Evolutionary conservation across 2,888 invertebrate species (phyloP).

Genomic region (Meloe dianella): DNA sequence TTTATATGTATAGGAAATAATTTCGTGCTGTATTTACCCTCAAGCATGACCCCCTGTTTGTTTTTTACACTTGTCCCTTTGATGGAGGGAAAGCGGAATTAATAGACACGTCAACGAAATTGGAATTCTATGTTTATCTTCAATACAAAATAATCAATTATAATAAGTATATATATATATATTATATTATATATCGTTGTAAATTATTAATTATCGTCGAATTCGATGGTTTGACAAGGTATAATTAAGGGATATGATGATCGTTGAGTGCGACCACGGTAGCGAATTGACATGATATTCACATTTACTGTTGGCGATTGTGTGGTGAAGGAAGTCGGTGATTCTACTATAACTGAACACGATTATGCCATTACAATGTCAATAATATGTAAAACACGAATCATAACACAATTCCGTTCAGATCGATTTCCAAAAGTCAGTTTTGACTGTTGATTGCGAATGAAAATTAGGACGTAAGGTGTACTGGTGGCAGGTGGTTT

Average conservation of each 20-base stretch:
- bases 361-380: constrained; percentile 49
- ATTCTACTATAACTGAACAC: constrained; percentile 42
- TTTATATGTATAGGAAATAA: constrained; percentile 61
- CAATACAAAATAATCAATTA: constrained; percentile 20
- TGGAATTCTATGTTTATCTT: constrained; percentile 47
- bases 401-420: constrained; percentile 50
- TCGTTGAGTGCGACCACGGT: constrained; percentile 17
- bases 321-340: constrained; percentile 43
- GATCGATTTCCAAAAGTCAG: too few relatives aligned
- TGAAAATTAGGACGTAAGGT: constrained; percentile 35
- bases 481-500: neutral
- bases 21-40: constrained; percentile 57
- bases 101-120: constrained; percentile 47
- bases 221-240: neutral
- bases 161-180: neutral
- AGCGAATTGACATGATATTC: constrained; percentile 49
- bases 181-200: neutral
- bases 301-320: constrained; percentile 50
- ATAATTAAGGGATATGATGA: neutral
- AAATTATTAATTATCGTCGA: constrained; percentile 1
- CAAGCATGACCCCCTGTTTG: constrained; percentile 57
- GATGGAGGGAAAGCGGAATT: constrained; percentile 49
- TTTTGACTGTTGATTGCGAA: neutral
- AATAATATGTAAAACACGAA: constrained; percentile 50
- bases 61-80: constrained; percentile 60